Evolutionary conservation across 2,888 invertebrate species (phyloP), one percentile per base, ranked within the genome.

Genomic region (Hemicrepidius hirtus): DNA sequence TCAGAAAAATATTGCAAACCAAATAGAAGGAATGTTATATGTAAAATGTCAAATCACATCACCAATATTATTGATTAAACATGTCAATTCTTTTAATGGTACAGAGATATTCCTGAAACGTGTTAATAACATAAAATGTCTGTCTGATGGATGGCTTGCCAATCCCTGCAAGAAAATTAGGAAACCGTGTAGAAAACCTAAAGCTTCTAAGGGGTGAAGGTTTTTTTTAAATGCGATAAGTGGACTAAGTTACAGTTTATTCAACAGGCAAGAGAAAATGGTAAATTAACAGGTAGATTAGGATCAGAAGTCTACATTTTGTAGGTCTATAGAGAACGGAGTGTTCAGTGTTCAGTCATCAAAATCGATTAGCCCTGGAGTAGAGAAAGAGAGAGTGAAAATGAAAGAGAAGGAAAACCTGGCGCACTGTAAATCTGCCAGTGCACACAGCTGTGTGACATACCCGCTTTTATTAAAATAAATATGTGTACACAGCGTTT

Each of bases 401-500:
- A 49, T 21, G 20, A 50, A 46, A 28, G 75, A 69, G 67, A 73
- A n/a, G 35, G 62, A 55, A 32, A 49, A 67, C 55, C 64, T 62
- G 68, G 68, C 69, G 67, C 71, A 73, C 69, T 73, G 75, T 74
- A 75, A 73, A 75, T 75, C 71, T 75, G 71, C 69, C 71, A 67
- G 70, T 74, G 65, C 63, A 76, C 65, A 69, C 75, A 75, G 75
- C 76, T 75, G 76, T 73, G 35, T 73, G 41, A 68, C 70, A 74
- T 70, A 69, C 68, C 69, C 68, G 66, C 67, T 72, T 76, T 74
- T 75, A 73, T 75, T 75, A 75, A 71, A 73, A 75, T 73, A 75
- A 73, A 74, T 68, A 59, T 68, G 68, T 62, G 62, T 62, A 62
- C 53, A 62, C 37, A 63, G 37, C 60, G 62, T 53, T 68, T 68